Base-by-base conservation (phyloP, 2,888 invertebrate genomes). In the Oscheius onirici region DNA sequence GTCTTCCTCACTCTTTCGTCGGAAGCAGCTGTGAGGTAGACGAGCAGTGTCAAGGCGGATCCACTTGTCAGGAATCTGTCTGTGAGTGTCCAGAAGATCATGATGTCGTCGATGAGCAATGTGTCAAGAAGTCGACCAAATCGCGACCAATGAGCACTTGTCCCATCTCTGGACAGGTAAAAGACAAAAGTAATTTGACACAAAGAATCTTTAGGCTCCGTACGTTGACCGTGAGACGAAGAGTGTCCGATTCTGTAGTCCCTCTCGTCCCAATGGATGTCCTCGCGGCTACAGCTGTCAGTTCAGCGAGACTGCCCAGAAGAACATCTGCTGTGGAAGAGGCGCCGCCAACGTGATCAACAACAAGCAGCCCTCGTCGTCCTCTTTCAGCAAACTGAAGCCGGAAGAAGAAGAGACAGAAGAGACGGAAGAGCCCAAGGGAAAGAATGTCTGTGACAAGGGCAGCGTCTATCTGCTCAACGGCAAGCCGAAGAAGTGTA, bases 401-500 rank as follows among this genome's bases (percentile, higher is more conserved):
- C 49, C 44, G 44, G 58, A 69, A 26, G 69, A 69, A 24, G 69
- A 58, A 15, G 52, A 43, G 6, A 22, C 43, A 3, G 40, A 58
- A 40, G 55, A 52, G 26, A 77, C 80, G 44, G 34, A 44, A 15
- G 24, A n/a, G 0, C n/a, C n/a, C 2, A 49, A 28, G 26, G 13
- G n/a, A 15, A 60, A 24, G 17, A 10, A 22, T 5, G 84, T 86
- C 28, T 86, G 86, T 70, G 85, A 86, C 13, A 68, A 74, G 17
- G 85, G 85, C 51, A 71, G 60, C 43, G 80, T 84, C 10, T 84
- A 82, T 61, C 71, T 86, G 28, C 74, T 84, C 13, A 83, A 81
- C 49, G 86, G 85, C 40, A 73, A 80, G 15, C 86, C 86, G 15
- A 82, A 84, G 69, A 84, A 85, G 57, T 86, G 86, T 72, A 84